Conservation (phyloP, 2,797 vertebrate genomes). For the Pangasius macronema region DNA sequence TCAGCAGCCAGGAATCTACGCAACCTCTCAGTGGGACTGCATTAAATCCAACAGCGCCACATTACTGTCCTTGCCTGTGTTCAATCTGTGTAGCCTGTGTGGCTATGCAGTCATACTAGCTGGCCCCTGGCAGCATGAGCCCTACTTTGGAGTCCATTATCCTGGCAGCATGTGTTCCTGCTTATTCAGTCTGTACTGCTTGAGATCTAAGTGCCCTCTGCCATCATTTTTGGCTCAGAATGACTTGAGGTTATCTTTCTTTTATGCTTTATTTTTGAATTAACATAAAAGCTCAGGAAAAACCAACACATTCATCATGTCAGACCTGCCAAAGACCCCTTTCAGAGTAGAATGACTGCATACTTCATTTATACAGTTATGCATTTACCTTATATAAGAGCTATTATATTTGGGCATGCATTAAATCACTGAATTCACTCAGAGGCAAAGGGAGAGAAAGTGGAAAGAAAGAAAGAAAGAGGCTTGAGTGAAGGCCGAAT, state of each 20-base stretch:
- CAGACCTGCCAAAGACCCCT: slow-evolving; percentile 1
- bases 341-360: neutral
- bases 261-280: slow-evolving; percentile 61
- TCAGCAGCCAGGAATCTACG: slow-evolving; percentile 66
- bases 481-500: slow-evolving; percentile 24
- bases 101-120: slow-evolving; percentile 38
- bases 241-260: slow-evolving; percentile 67
- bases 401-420: neutral
- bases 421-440: slow-evolving; percentile 7
- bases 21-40: slow-evolving; percentile 21
- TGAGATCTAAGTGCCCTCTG: slow-evolving; percentile 70
- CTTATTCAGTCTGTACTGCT: slow-evolving; percentile 67
- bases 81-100: slow-evolving; percentile 41
- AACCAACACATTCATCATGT: slow-evolving; percentile 9
- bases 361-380: slow-evolving; percentile 12
- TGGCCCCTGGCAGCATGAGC: slow-evolving; percentile 60
- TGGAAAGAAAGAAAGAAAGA: slow-evolving; percentile 24
- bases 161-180: slow-evolving; percentile 61
- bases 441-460: slow-evolving; percentile 16
- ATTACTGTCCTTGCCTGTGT: slow-evolving; percentile 56
- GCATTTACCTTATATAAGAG: neutral
- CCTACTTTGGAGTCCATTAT: slow-evolving; percentile 72
- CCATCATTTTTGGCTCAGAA: slow-evolving; percentile 66
- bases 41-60: slow-evolving; percentile 30
- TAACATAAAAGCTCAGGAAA: slow-evolving; percentile 22